A percentile compares a stretch with the other conserved stretches of the same genome.
phyloP scores from a whole-genome alignment of 2,113 vertebrate species.

The Mugil cephalus region DNA sequence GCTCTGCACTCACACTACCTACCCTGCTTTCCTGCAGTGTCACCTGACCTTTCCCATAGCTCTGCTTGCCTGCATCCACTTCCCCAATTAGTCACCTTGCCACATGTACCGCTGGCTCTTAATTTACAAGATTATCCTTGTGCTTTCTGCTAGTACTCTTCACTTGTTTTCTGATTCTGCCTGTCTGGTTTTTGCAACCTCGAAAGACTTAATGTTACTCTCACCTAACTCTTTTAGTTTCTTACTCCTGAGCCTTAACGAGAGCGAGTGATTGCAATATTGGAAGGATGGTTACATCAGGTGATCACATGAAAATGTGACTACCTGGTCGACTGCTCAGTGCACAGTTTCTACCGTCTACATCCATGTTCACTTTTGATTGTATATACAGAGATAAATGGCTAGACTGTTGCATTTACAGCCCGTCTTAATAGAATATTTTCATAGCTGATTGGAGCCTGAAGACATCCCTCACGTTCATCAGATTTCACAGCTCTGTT shows the following conservation, averaged over 20 bases:
- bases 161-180: background rate
- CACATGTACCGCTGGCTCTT: background rate
- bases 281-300: too few species aligned
- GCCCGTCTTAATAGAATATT: background rate
- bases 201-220: background rate
- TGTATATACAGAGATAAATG: background rate
- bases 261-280: background rate
- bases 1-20: too few species aligned
- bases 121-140: background rate
- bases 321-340: too few species aligned
- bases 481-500: slow-evolving; percentile 5
- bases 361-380: background rate
- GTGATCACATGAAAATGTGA: too few species aligned
- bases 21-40: background rate
- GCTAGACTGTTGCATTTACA: too few species aligned
- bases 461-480: background rate
- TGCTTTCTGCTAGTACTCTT: background rate
- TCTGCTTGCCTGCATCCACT: background rate
- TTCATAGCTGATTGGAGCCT: background rate
- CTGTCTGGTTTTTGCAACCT: background rate
- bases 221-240: too few species aligned
- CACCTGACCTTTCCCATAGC: too few species aligned
- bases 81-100: background rate
- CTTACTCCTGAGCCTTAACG: too few species aligned
- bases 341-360: background rate